Conservation (phyloP, 1,140 invertebrate species). For the Microplitis mediator region DNA sequence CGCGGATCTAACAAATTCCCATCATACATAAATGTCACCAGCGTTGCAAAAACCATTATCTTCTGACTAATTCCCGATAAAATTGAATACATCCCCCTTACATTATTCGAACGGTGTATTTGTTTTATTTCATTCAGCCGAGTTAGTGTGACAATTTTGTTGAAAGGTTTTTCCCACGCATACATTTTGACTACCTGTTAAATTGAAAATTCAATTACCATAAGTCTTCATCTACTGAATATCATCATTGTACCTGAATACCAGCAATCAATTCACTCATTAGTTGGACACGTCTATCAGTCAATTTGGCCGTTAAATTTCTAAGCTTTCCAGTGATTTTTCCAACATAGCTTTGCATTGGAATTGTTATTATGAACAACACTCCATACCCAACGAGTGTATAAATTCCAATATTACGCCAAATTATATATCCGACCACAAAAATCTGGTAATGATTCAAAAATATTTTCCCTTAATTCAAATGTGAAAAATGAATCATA, state of each 20-base stretch:
- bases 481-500: too few species aligned
- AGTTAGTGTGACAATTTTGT: slow-evolving; percentile 62
- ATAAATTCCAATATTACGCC: slow-evolving; percentile 70
- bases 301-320: slow-evolving; percentile 65
- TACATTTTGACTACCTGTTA: slow-evolving; percentile 79
- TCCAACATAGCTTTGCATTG: slow-evolving; percentile 70
- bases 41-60: slow-evolving; percentile 74
- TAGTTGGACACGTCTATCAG: slow-evolving; percentile 75
- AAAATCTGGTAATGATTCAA: slow-evolving; percentile 50
- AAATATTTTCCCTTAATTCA: too few species aligned
- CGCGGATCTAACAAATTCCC: slow-evolving; percentile 73
- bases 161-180: slow-evolving; percentile 76
- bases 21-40: slow-evolving; percentile 72
- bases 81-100: slow-evolving; percentile 74
- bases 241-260: slow-evolving; percentile 64
- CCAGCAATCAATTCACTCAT: slow-evolving; percentile 81
- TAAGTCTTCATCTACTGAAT: neutral
- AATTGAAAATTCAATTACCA: slow-evolving; percentile 7
- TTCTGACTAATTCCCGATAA: slow-evolving; percentile 76
- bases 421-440: slow-evolving; percentile 69
- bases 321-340: slow-evolving; percentile 65
- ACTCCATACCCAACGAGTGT: slow-evolving; percentile 73
- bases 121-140: slow-evolving; percentile 70
- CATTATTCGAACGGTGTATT: slow-evolving; percentile 71
- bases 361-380: slow-evolving; percentile 68